Evolutionary conservation across 2,888 invertebrate species (phyloP).

Genomic region (Ceratothoa steindachneri): DNA sequence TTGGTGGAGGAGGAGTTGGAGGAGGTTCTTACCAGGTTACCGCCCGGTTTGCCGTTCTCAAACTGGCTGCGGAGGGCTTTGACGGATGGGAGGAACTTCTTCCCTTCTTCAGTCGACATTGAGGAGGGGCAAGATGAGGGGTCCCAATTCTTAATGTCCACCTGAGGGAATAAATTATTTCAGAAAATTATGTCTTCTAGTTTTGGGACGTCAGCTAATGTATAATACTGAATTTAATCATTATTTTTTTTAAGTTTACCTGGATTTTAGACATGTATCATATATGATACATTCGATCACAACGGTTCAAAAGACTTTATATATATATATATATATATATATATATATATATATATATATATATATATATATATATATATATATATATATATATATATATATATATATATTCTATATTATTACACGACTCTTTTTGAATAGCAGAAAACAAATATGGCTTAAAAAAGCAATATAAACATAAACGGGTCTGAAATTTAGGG

Average conservation of each 20-base stretch:
- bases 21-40: constrained; percentile 16
- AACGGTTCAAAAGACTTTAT: no score
- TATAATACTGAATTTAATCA: no score
- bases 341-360: constrained; percentile 10
- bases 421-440: no score
- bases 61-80: constrained; percentile 49
- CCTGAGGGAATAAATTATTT: constrained; percentile 25
- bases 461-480: no score
- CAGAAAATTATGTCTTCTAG: background rate
- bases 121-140: constrained; percentile 33
- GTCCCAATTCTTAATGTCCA: constrained; percentile 47
- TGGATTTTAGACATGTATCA: no score
- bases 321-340: no score
- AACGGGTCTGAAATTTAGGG: no score
- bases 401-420: no score
- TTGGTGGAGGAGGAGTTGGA: constrained; percentile 19
- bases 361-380: constrained; percentile 4
- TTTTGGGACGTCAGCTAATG: no score
- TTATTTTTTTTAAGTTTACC: no score
- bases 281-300: no score
- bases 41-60: constrained; percentile 46
- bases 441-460: no score
- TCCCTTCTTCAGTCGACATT: constrained; percentile 17
- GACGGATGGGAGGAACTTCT: constrained; percentile 49
- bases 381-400: background rate